Conservation (phyloP, 2,888 invertebrate genomes). For the Megastigmus dorsalis region DNA sequence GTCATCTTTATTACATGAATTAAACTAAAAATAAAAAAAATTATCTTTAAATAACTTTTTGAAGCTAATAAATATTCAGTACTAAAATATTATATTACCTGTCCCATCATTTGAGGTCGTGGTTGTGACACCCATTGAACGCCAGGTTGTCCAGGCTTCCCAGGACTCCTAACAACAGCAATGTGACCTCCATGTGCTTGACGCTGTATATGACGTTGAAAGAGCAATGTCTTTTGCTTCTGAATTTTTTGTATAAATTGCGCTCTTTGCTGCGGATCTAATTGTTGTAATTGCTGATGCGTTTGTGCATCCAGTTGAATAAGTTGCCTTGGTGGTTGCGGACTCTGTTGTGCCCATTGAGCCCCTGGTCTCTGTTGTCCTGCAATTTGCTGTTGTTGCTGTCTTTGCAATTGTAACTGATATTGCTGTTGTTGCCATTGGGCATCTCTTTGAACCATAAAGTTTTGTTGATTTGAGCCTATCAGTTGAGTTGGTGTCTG, state of each 20-base stretch:
- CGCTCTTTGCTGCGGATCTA: conserved; percentile 87
- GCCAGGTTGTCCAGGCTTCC: conserved; percentile 78
- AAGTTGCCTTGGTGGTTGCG: conserved; percentile 79
- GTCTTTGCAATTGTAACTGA: conserved; percentile 76
- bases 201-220: conserved; percentile 78
- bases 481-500: conserved; percentile 71
- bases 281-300: conserved; percentile 87
- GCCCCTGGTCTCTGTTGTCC: conserved; percentile 68
- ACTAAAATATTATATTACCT: conserved; percentile 68
- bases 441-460: conserved; percentile 77
- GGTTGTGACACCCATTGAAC: conserved; percentile 83
- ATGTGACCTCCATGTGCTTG: conserved; percentile 79
- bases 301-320: conserved; percentile 90
- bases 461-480: conserved; percentile 69
- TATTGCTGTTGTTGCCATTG: conserved; percentile 78
- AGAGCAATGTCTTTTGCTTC: conserved; percentile 77
- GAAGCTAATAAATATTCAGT: neutral
- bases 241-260: conserved; percentile 87
- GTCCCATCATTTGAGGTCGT: conserved; percentile 78
- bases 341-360: conserved; percentile 77
- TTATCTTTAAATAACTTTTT: neutral
- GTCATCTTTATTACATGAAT: neutral
- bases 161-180: conserved; percentile 82
- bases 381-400: conserved; percentile 72
- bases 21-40: neutral